Base-by-base conservation (phyloP, 2,888 invertebrate species). In the Oscheius sp. region DNA sequence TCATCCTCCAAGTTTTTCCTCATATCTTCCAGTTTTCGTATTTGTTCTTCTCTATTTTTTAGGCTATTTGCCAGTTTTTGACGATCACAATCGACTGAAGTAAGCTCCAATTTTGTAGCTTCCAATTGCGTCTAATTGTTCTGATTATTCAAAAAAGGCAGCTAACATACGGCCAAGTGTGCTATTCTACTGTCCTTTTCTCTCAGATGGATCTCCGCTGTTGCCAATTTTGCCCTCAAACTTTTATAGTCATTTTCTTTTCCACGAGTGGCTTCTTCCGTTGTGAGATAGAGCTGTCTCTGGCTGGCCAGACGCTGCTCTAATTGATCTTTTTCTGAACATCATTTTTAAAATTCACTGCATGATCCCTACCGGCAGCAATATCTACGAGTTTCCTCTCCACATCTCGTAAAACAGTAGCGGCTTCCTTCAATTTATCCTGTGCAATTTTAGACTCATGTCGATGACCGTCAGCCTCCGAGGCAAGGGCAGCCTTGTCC, bases 271-370 rank as follows among this genome's bases (percentile, higher is more conserved):
- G 81, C 72, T 66, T 83, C 81, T 59, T 83, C 83, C 45, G 81
- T 80, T 23, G 78, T 77, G 27, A 83, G 69, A 53, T 81, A 83
- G 68, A 83, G 55, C 55, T 81, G 81, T 18, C 83, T 70, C 52
- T 83, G 83, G n/a, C 74, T 76, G 23, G 68, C 73, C 72, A 82
- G 64, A 12, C 78, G 73, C 16, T 69, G 69, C 63, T 81, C 81
- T 1, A 83, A 73, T 23, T 73, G 76, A 13, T 75, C 74, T 18
- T 76, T 69, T 53, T 81, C 80, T 75, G 70, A 6, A 35, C 3
- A 6, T 35, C 35, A 6, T 9, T 56, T 64, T 7, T 35, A 29
- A 13, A 6, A 43, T n/a, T 1, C 18, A 43, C 1, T 61, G 41
- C 41, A 29, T 43, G 13, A 0, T 9, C 13, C 6, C 41, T 18